Percentiles rank a stretch among this genome's conserved stretches.
Conservation (phyloP, 2,888 invertebrate species). For the Mylabris sibirica region DNA sequence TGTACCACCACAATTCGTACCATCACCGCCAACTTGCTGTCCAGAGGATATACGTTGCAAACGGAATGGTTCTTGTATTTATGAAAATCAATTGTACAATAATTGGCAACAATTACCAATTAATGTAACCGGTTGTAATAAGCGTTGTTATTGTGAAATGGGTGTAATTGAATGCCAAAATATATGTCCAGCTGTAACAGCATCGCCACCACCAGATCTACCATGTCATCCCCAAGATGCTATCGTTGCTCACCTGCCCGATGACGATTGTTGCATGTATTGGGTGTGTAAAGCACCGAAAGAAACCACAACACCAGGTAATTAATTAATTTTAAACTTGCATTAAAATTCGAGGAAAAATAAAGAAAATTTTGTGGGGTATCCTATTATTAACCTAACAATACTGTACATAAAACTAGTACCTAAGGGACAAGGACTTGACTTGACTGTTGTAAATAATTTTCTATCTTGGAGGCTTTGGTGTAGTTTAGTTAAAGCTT, state of each 20-base stretch:
- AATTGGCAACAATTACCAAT: constrained; percentile 86
- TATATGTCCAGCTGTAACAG: constrained; percentile 79
- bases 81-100: constrained; percentile 70
- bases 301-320: constrained; percentile 31
- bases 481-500: no score
- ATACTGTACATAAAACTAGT: constrained; percentile 24
- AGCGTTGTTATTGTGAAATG: constrained; percentile 86
- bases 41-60: constrained; percentile 80
- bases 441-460: constrained; percentile 42
- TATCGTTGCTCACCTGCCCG: constrained; percentile 70
- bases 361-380: constrained; percentile 29
- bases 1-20: constrained; percentile 73
- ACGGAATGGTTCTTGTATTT: constrained; percentile 82
- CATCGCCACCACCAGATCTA: constrained; percentile 77
- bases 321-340: not conserved
- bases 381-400: constrained; percentile 17
- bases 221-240: constrained; percentile 76
- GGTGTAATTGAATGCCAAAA: constrained; percentile 86
- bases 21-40: constrained; percentile 81
- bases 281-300: constrained; percentile 69
- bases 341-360: not conserved
- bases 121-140: constrained; percentile 83
- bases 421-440: constrained; percentile 34
- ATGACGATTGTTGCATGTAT: constrained; percentile 85
- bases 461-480: constrained; percentile 17